phyloP scores from a whole-genome alignment of 2,797 vertebrate species.

The Crypturellus tataupa region DNA sequence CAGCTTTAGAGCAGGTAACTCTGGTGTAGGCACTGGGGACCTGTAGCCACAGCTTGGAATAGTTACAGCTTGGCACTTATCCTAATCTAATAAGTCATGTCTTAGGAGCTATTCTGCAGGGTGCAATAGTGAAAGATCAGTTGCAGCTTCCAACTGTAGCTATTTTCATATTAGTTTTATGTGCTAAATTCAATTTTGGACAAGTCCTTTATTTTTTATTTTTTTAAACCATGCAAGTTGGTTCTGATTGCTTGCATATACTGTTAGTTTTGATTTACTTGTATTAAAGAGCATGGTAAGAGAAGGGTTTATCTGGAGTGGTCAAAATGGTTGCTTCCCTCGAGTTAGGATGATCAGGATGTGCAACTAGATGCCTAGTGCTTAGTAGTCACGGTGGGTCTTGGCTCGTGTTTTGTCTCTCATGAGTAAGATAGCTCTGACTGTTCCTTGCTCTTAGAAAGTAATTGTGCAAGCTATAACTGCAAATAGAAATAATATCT shows the following conservation, averaged over 20 bases:
- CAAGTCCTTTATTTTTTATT: neutral
- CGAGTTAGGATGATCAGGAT: neutral
- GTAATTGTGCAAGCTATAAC: neutral
- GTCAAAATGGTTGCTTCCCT: neutral
- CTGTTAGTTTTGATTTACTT: neutral
- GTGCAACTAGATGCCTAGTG: neutral
- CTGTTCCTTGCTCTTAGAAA: neutral
- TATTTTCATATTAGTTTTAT: neutral
- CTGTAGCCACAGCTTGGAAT: neutral
- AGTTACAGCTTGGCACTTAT: neutral
- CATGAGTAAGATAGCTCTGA: rapidly evolving
- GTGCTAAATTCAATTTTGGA: neutral
- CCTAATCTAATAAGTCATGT: neutral
- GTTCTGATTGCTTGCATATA: neutral
- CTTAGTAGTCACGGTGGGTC: rapidly evolving
- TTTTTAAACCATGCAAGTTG: neutral
- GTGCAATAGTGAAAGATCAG: neutral
- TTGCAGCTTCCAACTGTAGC: neutral
- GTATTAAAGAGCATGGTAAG: neutral
- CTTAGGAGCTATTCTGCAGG: neutral
- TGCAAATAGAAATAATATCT: neutral
- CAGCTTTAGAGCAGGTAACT: neutral
- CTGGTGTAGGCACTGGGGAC: neutral
- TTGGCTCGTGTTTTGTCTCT: neutral
- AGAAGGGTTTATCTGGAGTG: neutral